phyloP scores from a whole-genome alignment of 2,888 invertebrate genomes.

The Dioctria linearis region DNA sequence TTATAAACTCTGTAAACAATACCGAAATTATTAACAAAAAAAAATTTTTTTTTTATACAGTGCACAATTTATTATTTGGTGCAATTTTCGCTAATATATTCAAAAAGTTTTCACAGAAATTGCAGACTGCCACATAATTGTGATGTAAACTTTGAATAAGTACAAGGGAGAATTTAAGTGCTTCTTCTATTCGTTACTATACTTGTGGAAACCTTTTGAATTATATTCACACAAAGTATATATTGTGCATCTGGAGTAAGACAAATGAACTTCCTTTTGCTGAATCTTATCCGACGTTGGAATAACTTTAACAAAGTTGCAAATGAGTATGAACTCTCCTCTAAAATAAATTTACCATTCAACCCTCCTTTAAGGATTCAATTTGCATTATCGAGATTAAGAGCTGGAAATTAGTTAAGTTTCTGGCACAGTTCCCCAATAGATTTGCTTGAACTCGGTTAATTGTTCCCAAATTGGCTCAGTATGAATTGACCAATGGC shows the following conservation, averaged over 20 bases:
- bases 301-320: slow-evolving; percentile 38
- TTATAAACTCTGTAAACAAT: slow-evolving; percentile 12
- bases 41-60: neutral
- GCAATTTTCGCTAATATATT: slow-evolving; percentile 27
- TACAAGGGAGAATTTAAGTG: slow-evolving; percentile 30
- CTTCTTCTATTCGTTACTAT: slow-evolving; percentile 17
- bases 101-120: slow-evolving; percentile 27
- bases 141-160: slow-evolving; percentile 34
- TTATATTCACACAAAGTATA: neutral
- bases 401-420: slow-evolving; percentile 16
- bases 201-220: slow-evolving; percentile 38
- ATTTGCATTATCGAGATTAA: slow-evolving; percentile 51
- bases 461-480: slow-evolving; percentile 47
- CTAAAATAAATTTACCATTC: slow-evolving; percentile 40
- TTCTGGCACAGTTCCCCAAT: slow-evolving; percentile 26
- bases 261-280: slow-evolving; percentile 43
- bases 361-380: slow-evolving; percentile 46
- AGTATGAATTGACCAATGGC: slow-evolving; percentile 40
- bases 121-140: slow-evolving; percentile 46
- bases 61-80: slow-evolving; percentile 15
- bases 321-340: slow-evolving; percentile 46
- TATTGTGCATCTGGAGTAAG: slow-evolving; percentile 39
- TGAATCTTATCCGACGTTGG: slow-evolving; percentile 29
- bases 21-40: slow-evolving; percentile 1
- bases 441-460: slow-evolving; percentile 36